Percentiles rank a stretch among this genome's conserved stretches.
Evolutionary conservation across 2,113 vertebrate species (phyloP).

Genomic region (Genyomyrus donnyi): DNA sequence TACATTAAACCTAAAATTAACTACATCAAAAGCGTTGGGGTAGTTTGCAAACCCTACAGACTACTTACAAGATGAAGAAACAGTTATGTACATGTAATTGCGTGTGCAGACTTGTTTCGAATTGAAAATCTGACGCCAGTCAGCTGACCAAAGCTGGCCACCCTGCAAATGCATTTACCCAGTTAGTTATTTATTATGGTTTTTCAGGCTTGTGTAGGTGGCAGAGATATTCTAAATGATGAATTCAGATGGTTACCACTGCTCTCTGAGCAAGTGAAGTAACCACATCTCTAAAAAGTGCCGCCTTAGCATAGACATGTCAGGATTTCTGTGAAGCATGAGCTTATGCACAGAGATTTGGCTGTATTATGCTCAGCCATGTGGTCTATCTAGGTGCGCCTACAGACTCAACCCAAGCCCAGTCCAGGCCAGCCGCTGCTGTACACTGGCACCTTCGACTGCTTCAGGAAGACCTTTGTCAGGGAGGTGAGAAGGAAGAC

Average conservation of each 20-base stretch:
- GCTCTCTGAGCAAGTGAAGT: neutral
- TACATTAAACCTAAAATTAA: no score
- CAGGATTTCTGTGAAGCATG: neutral
- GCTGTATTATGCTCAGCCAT: neutral
- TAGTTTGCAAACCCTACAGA: no score
- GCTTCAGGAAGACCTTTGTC: constrained; percentile 82
- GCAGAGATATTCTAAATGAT: neutral
- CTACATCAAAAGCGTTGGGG: no score
- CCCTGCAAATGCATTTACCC: neutral
- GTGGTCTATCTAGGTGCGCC: constrained; percentile 68
- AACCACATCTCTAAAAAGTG: neutral
- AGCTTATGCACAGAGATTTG: neutral
- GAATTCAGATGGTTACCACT: neutral
- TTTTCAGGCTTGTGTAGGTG: neutral
- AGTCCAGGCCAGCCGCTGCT: constrained; percentile 65
- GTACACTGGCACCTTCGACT: constrained; percentile 87
- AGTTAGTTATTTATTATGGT: neutral
- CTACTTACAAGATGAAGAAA: no score
- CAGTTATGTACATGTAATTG: no score
- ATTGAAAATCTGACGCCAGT: no score
- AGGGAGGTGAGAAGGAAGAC: constrained; percentile 65
- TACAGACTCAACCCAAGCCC: constrained; percentile 83
- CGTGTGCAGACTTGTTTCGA: no score
- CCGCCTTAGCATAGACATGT: neutral
- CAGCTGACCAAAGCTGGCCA: no score